Base-by-base conservation (phyloP, 2,797 vertebrate species). In the Sciaenops ocellatus region DNA sequence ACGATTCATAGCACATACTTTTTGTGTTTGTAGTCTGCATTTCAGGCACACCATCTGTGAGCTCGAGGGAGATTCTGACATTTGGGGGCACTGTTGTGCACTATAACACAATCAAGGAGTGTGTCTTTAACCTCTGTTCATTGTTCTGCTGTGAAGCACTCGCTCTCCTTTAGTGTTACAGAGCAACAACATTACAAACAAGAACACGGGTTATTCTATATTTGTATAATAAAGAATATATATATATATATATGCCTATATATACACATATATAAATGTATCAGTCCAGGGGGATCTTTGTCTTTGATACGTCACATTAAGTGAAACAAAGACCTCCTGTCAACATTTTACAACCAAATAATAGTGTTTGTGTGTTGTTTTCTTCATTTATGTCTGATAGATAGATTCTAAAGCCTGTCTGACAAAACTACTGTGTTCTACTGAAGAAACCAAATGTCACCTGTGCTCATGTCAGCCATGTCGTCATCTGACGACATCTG, bases 261-360 rank as follows among this genome's bases (percentile, higher is more conserved):
- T 81, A 84, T 57, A 70, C 56, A 76, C 50, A 78, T 64, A 79
- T 55, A 80, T 84, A 79, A 70, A 80, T 86, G 73, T 86, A 82
- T 87, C 34, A 64, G 57, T 83, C 68, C 34, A 68, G 87, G 84
- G 68, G 78, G 66, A 68, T 74, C 65, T 82, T 85, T 83, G 70
- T 87, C 84, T 86, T 82, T 84, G 59, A 80, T 79, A 83, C 83
- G 63, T 90, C 77, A 78, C 73, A 76, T 80, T 69, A 76, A 77
- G 76, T 68, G 34, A 76, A 78, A 69, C 54, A 42, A 67, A 59
- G 68, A 79, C 72, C 92, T 92, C 86, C 90, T 92, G 91, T 90
- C 90, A 83, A 90, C 92, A 84, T 94, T 92, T 93, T 93, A 91
- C 91, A 96, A 96, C 93, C 95, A 96, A 95, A 96, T 96, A 92